Base-by-base conservation (phyloP, 2,888 invertebrate species). In the Caenorhabditis afra region DNA sequence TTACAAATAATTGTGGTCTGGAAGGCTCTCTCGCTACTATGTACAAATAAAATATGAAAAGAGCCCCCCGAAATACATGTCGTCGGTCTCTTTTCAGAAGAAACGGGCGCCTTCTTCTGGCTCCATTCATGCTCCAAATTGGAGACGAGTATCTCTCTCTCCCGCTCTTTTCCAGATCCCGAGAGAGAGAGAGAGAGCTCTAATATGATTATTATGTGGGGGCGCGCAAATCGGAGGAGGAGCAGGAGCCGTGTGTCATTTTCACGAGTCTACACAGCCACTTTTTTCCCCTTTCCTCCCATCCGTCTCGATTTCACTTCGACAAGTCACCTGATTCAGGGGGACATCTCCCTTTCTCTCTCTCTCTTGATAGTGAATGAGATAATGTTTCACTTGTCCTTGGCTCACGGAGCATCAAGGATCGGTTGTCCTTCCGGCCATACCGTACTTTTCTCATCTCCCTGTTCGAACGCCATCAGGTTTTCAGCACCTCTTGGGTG, bases 361-460 rank as follows among this genome's bases (percentile, higher is more conserved):
- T 41, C 41, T 41, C 41, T 41, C 41, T 11, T 65, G 65, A 65
- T 65, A 22, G 44, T 41, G 14, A 18, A 44, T 12, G 1, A 7
- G 52, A 29, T 65, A 52, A 20, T 3, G 16, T 65, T 53, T 53
- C 65, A 53, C 29, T 65, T 65, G 65, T 65, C 65, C 65, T 65
- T 44, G 41, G 16, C 52, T 39, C 41, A 41, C 23, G 14, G 11
- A 39, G 14, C 49, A 16, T 8, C 49, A 10, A 49, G n/a, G n/a
- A n/a, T n/a, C n/a, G n/a, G n/a, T n/a, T n/a, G n/a, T n/a, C n/a
- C n/a, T n/a, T n/a, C n/a, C n/a, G n/a, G n/a, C n/a, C n/a, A 16
- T 49, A 29, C 7, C 29, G 29, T 29, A 29, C n/a, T n/a, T n/a
- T n/a, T n/a, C n/a, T n/a, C n/a, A n/a, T n/a, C n/a, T n/a, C n/a